Base-by-base conservation (phyloP, 2,888 invertebrate genomes). In the Pinctada fucata region DNA sequence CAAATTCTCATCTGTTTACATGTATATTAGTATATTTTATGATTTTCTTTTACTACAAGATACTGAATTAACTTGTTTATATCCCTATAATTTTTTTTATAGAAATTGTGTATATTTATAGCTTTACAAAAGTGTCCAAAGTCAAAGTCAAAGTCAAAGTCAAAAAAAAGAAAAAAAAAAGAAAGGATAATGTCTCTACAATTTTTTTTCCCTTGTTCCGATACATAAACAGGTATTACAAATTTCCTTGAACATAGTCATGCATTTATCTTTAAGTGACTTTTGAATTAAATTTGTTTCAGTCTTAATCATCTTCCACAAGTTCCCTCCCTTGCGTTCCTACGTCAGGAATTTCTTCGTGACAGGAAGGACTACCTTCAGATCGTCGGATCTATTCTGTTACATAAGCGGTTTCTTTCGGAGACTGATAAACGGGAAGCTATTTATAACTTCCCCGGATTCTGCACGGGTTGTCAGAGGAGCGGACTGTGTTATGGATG, bases 401-500 rank as follows among this genome's bases (percentile, higher is more conserved):
- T 90, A 48, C 88, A 88, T 72, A 83, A 88, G 80, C 82, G 76
- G 8, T 76, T 85, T 5, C 75, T 88, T 31, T 79, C 83, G 13
- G 84, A 80, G 13, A 83, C 85, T 3, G 88, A 90, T 78, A 86
- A 82, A 64, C 78, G 88, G 3, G 81, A 86, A 4, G 81, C 85
- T 1, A 80, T 86, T 6, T 86, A 87, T 73, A 81, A 81, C n/a
- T 88, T 90, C 72, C 90, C 90, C 1, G 90, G 89, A 0, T 88
- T 88, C 82, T 90, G 89, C 79, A 76, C 82, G 3, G 90, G 91
- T 1, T 88, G 89, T 82, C 82, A 81, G 47, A 79, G 88, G 3
- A 82, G 83, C 16, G 89, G 88, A 3, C 81, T 90, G 3, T 91
- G 91, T 75, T 90, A 90, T 79, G 90, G 90, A 3, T 91, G 91